Base-by-base conservation (phyloP, 2,113 vertebrate genomes). In the Cryptotis parvus region DNA sequence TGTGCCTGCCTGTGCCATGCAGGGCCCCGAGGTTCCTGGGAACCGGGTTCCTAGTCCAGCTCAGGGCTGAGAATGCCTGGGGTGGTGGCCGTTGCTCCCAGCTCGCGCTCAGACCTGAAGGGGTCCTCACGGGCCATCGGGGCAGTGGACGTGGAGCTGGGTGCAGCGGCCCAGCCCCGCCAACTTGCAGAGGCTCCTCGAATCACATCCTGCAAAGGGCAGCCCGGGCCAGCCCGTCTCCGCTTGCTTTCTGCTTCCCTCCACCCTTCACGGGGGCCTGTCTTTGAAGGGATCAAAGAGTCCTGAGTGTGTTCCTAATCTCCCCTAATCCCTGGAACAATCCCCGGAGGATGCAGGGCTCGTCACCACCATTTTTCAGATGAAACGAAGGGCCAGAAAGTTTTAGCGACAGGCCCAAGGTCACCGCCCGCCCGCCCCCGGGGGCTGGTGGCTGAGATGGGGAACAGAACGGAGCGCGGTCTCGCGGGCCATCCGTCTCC, bases 281-380 rank as follows among this genome's bases (percentile, higher is more conserved):
- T 73, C 95, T 96, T n/a, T 89, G 86, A 83, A 91, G 86, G 94
- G 95, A 96, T 96, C 96, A 96, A 95, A 95, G 96, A 69, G 89
- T 66, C 88, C 91, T 73, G 88, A 94, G 88, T 76, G 9, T 88
- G 90, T 94, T 91, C 90, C 85, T 96, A 95, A 96, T 94, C 96
- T 95, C 95, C 52, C 65, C 93, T 96, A 95, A 96, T 96, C 96
- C 94, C 80, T 76, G 0, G 37, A 65, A 75, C 90, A 22, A 85
- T 92, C 79, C n/a, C 88, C 52, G 88, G 61, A 93, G 79, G 88
- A 92, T 63, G 63, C 90, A 93, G 94, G 92, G 90, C 79, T 95
- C 94, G 86, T 89, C 93, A 43, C 85, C 84, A 61, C 93, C 72
- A 80, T 52, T 95, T 94, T 95, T 94, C 94, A 96, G 93, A 93